Evolutionary conservation across 2,888 invertebrate species (phyloP).

Genomic region (Cantharis lateralis): DNA sequence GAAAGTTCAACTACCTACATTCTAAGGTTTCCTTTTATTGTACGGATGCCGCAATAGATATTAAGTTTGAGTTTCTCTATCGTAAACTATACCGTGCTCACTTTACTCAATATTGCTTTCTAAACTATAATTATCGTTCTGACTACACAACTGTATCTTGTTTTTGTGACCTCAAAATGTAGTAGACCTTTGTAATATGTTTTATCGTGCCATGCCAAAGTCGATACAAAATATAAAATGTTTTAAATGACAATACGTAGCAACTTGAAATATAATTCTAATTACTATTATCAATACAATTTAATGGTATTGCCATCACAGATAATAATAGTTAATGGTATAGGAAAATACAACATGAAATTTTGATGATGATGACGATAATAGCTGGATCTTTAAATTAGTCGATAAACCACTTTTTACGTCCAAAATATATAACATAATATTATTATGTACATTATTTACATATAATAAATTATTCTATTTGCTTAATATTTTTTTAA

Average conservation of each 20-base stretch:
- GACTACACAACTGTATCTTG: constrained; percentile 10
- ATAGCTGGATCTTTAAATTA: not conserved
- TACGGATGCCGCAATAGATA: not conserved
- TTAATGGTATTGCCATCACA: not conserved
- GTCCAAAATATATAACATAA: not conserved
- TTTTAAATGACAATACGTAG: not conserved
- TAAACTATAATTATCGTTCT: constrained; percentile 24
- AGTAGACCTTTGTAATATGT: not conserved
- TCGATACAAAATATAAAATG: not conserved
- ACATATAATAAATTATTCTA: not conserved
- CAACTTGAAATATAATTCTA: not conserved
- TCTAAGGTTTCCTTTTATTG: not conserved
- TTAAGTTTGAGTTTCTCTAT: not conserved
- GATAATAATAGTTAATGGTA: not conserved
- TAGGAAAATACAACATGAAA: not conserved
- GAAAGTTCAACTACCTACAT: not conserved
- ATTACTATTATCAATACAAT: not conserved
- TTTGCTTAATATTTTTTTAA: not conserved
- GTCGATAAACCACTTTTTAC: not conserved
- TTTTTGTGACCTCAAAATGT: constrained; percentile 18
- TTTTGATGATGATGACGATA: not conserved
- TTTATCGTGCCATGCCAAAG: not conserved
- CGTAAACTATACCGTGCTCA: not conserved
- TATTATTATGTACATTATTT: not conserved
- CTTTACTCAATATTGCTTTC: constrained; percentile 20